Evolutionary conservation across 2,888 invertebrate genomes (phyloP), one percentile per base, ranked within the genome.

Genomic region (Eupsilia transversa): DNA sequence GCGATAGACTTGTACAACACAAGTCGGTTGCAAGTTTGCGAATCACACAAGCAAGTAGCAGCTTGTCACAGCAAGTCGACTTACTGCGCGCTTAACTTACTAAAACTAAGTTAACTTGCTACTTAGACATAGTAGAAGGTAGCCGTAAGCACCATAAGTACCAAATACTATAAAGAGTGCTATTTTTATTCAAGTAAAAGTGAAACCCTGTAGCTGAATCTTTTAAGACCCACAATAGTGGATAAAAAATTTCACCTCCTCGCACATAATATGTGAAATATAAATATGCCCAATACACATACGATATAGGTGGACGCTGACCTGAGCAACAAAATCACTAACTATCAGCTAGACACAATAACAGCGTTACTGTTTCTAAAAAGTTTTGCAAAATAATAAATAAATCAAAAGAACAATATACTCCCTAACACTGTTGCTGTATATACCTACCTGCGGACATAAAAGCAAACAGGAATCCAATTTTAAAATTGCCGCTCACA

Each of bases 401-500:
- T 43, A 9, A 38, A 49, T 33, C 49, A 12, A 41, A 33, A 27
- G 1, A 49, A 52, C 33, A 75, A 17, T 54, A n/a, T 23, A 23
- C 2, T 38, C 35, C n/a, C 56, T 38, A 57, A 71, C 46, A 41
- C 35, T 10, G 46, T 69, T 57, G 59, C 17, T 17, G 7, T 33
- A 43, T 23, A 43, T 14, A 52, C 12, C 35, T 20, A 49, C 5
- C 10, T 38, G 33, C n/a, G 27, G 46, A 56, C 4, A 33, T 35
- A 56, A 77, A 70, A 79, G 12, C 43, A 66, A 74, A 80, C 56
- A 66, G 12, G 59, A 70, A 72, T 64, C 56, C 56, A 67, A 70
- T 84, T 67, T 69, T 59, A 60, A 81, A 81, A 84, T 72, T 30
- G 59, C 38, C 72, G 23, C 57, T 67, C 49, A 59, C 65, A 43